A percentile compares a stretch with the other conserved stretches of the same genome.
These are phyloP conservation scores for Laodelphax striatellus DNA, from an alignment of 1,140 invertebrate species.

Conservation along the genomic window DNA sequence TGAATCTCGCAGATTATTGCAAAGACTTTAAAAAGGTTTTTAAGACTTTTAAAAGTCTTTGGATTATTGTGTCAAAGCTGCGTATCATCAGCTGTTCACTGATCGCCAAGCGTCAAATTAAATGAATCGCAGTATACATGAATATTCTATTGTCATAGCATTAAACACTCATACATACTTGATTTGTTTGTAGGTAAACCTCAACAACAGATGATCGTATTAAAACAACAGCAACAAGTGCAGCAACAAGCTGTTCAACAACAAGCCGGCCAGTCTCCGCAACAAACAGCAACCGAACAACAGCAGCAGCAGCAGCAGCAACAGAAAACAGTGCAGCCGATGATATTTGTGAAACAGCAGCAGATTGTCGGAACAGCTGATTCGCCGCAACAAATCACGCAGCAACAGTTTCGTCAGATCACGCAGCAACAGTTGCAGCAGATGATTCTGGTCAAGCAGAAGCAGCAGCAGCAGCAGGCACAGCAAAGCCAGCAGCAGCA, in stretches of 20 bases:
- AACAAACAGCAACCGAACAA: conserved; percentile 2
- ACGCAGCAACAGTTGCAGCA: conserved; percentile 21
- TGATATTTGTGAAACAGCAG: conserved; percentile 21
- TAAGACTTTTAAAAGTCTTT: too few species aligned
- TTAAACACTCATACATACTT: background rate
- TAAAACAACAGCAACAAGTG: conserved; percentile 27
- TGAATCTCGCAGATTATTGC: too few species aligned
- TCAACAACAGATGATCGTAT: conserved; percentile 28
- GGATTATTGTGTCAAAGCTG: too few species aligned
- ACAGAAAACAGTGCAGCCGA: conserved; percentile 25
- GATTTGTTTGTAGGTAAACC: conserved; percentile 14
- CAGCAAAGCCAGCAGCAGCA: background rate
- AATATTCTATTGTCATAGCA: too few species aligned
- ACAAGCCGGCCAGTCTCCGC: background rate
- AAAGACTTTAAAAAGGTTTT: too few species aligned
- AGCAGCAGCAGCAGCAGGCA: conserved; percentile 14
- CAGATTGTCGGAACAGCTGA: conserved; percentile 12
- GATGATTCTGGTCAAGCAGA: conserved; percentile 21
- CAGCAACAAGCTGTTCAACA: background rate
- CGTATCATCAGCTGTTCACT: too few species aligned
- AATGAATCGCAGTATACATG: too few species aligned
- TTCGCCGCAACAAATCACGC: conserved; percentile 23
- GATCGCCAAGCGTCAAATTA: too few species aligned
- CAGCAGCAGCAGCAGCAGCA: conserved; percentile 4
- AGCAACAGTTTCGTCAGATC: conserved; percentile 23